These are phyloP conservation scores for Condylura cristata DNA, from an alignment of 2,113 vertebrate genomes.

Conservation along the genomic window DNA sequence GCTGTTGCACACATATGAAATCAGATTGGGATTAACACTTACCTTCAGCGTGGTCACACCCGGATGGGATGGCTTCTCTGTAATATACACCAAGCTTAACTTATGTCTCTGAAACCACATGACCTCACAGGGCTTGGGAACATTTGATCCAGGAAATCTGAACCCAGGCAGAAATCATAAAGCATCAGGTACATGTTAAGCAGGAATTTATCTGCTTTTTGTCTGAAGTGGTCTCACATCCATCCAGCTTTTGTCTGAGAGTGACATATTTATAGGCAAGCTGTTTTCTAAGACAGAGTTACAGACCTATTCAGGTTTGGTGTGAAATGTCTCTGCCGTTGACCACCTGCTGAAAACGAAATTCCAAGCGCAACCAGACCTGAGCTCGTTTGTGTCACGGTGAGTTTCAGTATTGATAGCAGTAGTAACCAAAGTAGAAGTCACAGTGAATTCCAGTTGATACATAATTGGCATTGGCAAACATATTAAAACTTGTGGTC, in stretches of 20 bases:
- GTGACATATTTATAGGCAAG: slow-evolving; percentile 69
- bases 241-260: slow-evolving; percentile 58
- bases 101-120: slow-evolving; percentile 65
- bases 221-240: slow-evolving; percentile 57
- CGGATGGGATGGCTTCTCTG: slow-evolving; percentile 60
- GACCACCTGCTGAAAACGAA: slow-evolving; percentile 56
- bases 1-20: slow-evolving; percentile 86
- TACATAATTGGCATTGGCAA: background rate
- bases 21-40: slow-evolving; percentile 85
- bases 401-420: background rate
- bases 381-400: background rate
- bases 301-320: slow-evolving; percentile 31
- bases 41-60: slow-evolving; percentile 58
- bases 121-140: slow-evolving; percentile 69
- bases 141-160: slow-evolving; percentile 77
- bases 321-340: background rate
- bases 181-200: slow-evolving; percentile 72
- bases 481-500: background rate
- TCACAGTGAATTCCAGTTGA: background rate
- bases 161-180: slow-evolving; percentile 72
- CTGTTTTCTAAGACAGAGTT: slow-evolving; percentile 52
- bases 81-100: slow-evolving; percentile 63
- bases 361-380: slow-evolving; percentile 33
- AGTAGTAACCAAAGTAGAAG: background rate
- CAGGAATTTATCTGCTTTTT: slow-evolving; percentile 77